Base-by-base conservation (phyloP, 37 sponge, comb jelly and placozoan species). In the Oscarella lobularis region DNA sequence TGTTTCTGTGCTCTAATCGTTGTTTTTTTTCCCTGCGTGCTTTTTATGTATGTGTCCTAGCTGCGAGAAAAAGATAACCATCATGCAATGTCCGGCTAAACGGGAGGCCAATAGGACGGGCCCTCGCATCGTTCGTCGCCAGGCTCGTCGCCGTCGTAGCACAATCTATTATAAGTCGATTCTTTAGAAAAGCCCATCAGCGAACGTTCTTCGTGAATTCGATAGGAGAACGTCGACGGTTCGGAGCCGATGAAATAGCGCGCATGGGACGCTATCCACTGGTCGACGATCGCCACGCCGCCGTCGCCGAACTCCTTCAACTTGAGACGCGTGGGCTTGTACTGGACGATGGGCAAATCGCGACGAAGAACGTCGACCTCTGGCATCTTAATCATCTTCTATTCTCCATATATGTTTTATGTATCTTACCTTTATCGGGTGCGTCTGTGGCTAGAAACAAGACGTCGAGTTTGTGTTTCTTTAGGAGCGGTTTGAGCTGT, bases 231-330 rank as follows among this genome's bases (percentile, higher is more conserved):
- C 0, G 96, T 96, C 0, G 96, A 96, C 35, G 87, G 79, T 35
- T 72, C n/a, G 75, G 85, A 81, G 2, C 96, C 96, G 72, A 75
- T 72, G 77, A 86, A 86, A 48, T 83, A 83, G 29, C 68, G 66
- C 20, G 81, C 87, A 80, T 92, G 87, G 38, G 85, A 75, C 33
- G 87, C 81, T 78, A 96, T 96, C 96, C 96, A 96, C 39, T 96
- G 96, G 80, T 96, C 96, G 75, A 96, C 85, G 36, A 96, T 92
- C 38, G 96, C 87, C 67, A 90, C 82, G 54, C 91, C 91, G 33
- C 91, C 91, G 66, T 90, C 91, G 27, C 81, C 84, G 66, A 88
- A 77, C 72, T 35, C 40, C 32, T 74, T 75, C 29, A 68, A 31
- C 1, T 31, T 1, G 2, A 80, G 72, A 31, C 39, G 20, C 20